Evolutionary conservation across 2,888 invertebrate genomes (phyloP).

Genomic region (Parelbella ahira): DNA sequence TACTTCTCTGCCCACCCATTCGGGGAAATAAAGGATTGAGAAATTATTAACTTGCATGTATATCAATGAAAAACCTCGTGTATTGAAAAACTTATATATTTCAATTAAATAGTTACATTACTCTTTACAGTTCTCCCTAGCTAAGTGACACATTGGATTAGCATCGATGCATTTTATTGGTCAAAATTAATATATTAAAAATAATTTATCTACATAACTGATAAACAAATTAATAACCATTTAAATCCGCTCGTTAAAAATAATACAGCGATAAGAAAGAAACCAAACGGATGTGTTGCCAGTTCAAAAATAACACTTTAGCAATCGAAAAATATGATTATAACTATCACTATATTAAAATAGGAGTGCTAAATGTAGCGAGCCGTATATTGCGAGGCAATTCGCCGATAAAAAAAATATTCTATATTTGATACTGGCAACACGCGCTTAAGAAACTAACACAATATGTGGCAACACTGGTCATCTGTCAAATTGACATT

Average conservation of each 20-base stretch:
- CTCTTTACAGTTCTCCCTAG: conserved; percentile 78
- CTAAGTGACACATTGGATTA: conserved; percentile 67
- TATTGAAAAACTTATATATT: conserved; percentile 77
- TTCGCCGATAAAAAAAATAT: conserved; percentile 5
- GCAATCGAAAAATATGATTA: conserved; percentile 27
- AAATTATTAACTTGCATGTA: no score
- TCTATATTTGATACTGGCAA: conserved; percentile 30
- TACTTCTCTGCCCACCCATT: no score
- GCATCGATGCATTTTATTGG: conserved; percentile 76
- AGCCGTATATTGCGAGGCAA: conserved; percentile 5
- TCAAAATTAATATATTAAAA: conserved; percentile 71
- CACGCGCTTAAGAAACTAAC: conserved; percentile 27
- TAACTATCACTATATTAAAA: conserved; percentile 25
- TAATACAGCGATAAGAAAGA: conserved; percentile 46
- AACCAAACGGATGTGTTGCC: conserved; percentile 43
- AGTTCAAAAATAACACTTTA: conserved; percentile 35
- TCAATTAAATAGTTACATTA: conserved; percentile 80
- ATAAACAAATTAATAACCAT: conserved; percentile 62
- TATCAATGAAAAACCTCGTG: conserved; percentile 1
- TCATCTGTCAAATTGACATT: conserved; percentile 16
- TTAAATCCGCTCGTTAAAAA: conserved; percentile 52
- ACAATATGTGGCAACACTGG: conserved; percentile 17
- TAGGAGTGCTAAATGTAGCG: conserved; percentile 24
- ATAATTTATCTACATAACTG: conserved; percentile 73
- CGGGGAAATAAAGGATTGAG: no score